A percentile compares a stretch with the other conserved stretches of the same genome.
Conservation (phyloP, 1,140 invertebrate species). For the Scaptodrosophila lebanonensis region DNA sequence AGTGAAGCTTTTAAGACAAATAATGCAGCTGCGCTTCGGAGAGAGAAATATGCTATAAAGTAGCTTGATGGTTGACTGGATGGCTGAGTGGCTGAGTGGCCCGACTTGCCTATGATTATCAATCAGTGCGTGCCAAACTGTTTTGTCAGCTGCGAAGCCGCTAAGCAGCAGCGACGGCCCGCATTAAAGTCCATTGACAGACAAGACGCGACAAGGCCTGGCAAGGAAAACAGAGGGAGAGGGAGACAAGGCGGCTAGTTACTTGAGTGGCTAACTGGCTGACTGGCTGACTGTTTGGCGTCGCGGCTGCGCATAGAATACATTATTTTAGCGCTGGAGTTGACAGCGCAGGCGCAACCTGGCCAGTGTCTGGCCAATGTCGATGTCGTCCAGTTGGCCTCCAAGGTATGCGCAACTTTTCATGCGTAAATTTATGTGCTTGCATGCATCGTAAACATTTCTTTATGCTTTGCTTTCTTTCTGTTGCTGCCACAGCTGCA, state of each 20-base stretch:
- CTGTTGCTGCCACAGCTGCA: conserved; percentile 56
- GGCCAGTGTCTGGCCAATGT: conserved; percentile 38
- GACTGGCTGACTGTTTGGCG: conserved; percentile 2
- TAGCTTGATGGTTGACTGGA: conserved; percentile 33
- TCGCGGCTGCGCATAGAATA: conserved; percentile 58
- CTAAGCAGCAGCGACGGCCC: conserved; percentile 60
- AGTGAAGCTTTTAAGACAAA: too few species aligned
- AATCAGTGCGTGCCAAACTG: conserved; percentile 72
- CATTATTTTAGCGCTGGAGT: conserved; percentile 50
- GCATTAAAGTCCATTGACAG: conserved; percentile 50
- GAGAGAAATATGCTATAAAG: too few species aligned
- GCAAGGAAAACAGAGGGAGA: not conserved
- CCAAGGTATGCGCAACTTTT: conserved; percentile 60
- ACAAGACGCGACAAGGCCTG: conserved; percentile 12
- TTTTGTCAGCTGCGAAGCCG: conserved; percentile 54
- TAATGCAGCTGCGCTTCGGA: too few species aligned
- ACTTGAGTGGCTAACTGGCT: conserved; percentile 5
- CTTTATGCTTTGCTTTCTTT: conserved; percentile 62
- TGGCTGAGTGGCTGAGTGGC: conserved; percentile 3
- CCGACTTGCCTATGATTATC: conserved; percentile 51
- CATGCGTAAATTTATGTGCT: conserved; percentile 72
- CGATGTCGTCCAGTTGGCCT: conserved; percentile 40
- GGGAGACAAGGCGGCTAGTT: too few species aligned
- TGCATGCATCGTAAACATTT: conserved; percentile 68
- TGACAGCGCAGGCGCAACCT: too few species aligned